phyloP scores from a whole-genome alignment of 1,140 invertebrate species.

The Megalopta genalis region DNA sequence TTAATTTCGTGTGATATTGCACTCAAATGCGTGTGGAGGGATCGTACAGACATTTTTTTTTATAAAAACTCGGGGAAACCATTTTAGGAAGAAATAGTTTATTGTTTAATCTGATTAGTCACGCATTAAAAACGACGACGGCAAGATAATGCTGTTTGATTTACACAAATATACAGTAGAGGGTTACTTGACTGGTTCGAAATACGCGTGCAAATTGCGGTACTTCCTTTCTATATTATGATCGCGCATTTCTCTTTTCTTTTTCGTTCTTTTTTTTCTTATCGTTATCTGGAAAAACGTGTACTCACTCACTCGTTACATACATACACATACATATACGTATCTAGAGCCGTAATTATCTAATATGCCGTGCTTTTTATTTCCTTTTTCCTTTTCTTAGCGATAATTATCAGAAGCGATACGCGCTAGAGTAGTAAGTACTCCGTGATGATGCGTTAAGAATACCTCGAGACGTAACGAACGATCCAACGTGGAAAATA shows the following conservation, averaged over 20 bases:
- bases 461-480: slow-evolving; percentile 52
- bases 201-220: not conserved
- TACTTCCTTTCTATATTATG: not conserved
- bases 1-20: too few species aligned
- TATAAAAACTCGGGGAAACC: too few species aligned
- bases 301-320: slow-evolving; percentile 14
- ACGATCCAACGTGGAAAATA: slow-evolving; percentile 39
- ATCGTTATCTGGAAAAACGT: not conserved
- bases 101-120: slow-evolving; percentile 54
- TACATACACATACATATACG: slow-evolving; percentile 10
- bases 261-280: too few species aligned
- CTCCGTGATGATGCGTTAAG: slow-evolving; percentile 55
- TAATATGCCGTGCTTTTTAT: slow-evolving; percentile 30
- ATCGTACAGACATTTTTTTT: too few species aligned
- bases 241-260: not conserved
- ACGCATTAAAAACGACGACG: slow-evolving; percentile 49
- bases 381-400: not conserved
- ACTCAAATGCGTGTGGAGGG: too few species aligned
- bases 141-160: slow-evolving; percentile 48
- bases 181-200: slow-evolving; percentile 1
- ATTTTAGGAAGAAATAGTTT: slow-evolving; percentile 57
- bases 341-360: slow-evolving; percentile 30
- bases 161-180: slow-evolving; percentile 52
- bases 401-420: slow-evolving; percentile 35
- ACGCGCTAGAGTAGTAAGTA: slow-evolving; percentile 54